Percentiles rank a stretch among this genome's conserved stretches.
Evolutionary conservation across 2,797 vertebrate genomes (phyloP).

Genomic region (Pteronotus mesoamericanus): DNA sequence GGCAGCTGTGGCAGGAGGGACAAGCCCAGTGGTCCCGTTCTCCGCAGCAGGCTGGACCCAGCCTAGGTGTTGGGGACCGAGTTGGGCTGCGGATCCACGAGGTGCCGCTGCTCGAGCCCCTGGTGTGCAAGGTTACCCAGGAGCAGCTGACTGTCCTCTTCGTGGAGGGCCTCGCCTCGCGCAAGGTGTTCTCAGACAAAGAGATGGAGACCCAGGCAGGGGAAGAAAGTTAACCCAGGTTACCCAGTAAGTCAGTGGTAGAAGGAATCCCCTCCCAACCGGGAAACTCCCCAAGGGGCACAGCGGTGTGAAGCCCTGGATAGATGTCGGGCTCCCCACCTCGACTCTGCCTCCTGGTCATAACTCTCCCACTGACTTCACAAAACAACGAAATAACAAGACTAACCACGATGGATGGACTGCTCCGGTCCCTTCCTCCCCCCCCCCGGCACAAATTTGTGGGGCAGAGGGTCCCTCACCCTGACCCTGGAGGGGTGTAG

Average conservation of each 20-base stretch:
- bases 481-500: background rate
- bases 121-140: constrained; percentile 94
- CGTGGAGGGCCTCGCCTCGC: constrained; percentile 93
- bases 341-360: constrained; percentile 17
- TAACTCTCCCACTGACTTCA: constrained; percentile 27
- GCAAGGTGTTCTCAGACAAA: constrained; percentile 81
- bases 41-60: constrained; percentile 85
- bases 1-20: constrained; percentile 87
- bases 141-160: constrained; percentile 93
- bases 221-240: constrained; percentile 72
- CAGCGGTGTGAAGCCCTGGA: constrained; percentile 87
- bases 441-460: constrained; percentile 34
- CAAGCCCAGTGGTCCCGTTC: constrained; percentile 86
- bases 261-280: constrained; percentile 86
- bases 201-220: constrained; percentile 68
- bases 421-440: background rate
- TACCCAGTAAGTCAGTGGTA: constrained; percentile 73
- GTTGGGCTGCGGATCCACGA: constrained; percentile 91
- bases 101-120: constrained; percentile 91
- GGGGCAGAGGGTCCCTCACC: background rate
- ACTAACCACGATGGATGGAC: constrained; percentile 52
- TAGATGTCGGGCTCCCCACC: background rate
- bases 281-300: constrained; percentile 91
- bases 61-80: constrained; percentile 92
- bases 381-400: constrained; percentile 54